Conservation (phyloP, 2,113 vertebrate genomes). For the Bufo gargarizans region DNA sequence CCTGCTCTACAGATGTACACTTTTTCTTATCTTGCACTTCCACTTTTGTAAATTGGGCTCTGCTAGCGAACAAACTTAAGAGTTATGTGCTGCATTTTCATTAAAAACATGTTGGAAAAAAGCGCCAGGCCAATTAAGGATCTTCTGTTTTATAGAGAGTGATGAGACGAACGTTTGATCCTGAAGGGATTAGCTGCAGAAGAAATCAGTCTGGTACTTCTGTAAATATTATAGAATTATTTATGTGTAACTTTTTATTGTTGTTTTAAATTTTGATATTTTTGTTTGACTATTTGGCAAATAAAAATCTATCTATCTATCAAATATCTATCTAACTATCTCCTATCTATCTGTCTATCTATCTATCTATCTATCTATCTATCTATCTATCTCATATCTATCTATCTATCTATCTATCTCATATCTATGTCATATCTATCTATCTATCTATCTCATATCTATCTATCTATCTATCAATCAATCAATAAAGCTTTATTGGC, state of each 20-base stretch:
- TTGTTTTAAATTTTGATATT: background rate
- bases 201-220: conserved; percentile 58
- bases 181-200: conserved; percentile 71
- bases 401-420: background rate
- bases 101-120: conserved; percentile 99
- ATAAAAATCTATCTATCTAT: background rate
- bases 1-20: conserved; percentile 91
- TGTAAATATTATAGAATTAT: background rate
- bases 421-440: background rate
- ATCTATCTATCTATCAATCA: background rate
- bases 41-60: conserved; percentile 99
- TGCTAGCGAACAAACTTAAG: conserved; percentile 98
- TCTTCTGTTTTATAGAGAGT: conserved; percentile 86
- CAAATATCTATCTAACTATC: background rate
- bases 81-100: conserved; percentile 98
- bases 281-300: background rate
- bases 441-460: background rate
- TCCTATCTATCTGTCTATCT: background rate
- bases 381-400: background rate
- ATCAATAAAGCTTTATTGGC: too few relatives aligned
- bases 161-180: conserved; percentile 79
- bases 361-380: background rate
- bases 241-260: background rate
- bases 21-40: conserved; percentile 98
- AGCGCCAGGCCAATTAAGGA: conserved; percentile 97